These are phyloP conservation scores for Lepus timidus DNA, from an alignment of 2,113 vertebrate species.

Conservation along the genomic window DNA sequence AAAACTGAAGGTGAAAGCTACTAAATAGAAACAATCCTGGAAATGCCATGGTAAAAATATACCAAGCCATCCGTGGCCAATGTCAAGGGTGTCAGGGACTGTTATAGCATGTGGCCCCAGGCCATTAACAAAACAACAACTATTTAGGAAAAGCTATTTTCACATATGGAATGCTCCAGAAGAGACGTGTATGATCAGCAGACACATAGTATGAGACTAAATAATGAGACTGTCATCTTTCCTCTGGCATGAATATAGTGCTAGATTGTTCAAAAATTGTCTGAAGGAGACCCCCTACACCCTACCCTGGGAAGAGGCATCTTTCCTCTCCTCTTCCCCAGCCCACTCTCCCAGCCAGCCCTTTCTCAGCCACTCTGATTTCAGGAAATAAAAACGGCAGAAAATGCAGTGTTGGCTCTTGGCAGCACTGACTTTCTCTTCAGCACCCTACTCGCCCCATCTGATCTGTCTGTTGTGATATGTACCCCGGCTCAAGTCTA, in stretches of 20 bases:
- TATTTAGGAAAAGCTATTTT: slow-evolving; percentile 40
- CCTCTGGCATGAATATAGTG: slow-evolving; percentile 61
- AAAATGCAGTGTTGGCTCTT: slow-evolving; percentile 73
- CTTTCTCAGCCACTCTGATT: slow-evolving; percentile 65
- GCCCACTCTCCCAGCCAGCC: slow-evolving; percentile 21
- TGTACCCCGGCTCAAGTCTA: neutral
- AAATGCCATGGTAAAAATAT: neutral
- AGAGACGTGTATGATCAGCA: neutral
- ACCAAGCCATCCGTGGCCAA: neutral
- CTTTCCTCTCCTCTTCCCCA: neutral
- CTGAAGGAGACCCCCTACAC: neutral
- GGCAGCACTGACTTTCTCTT: slow-evolving; percentile 62
- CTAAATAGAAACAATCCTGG: neutral
- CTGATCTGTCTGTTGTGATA: slow-evolving; percentile 6
- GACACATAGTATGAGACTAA: slow-evolving; percentile 35
- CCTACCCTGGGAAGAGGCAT: neutral
- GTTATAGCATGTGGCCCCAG: neutral
- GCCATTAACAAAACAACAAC: neutral
- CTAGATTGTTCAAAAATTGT: slow-evolving; percentile 65
- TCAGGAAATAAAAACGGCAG: slow-evolving; percentile 69
- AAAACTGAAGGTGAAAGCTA: neutral
- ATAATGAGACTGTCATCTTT: slow-evolving; percentile 13
- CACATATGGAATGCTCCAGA: neutral
- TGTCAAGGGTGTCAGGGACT: slow-evolving; percentile 1
- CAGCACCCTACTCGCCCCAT: slow-evolving; percentile 30